Evolutionary conservation across 1,140 invertebrate species (phyloP).

Genomic region (Harpegnathos saltator): DNA sequence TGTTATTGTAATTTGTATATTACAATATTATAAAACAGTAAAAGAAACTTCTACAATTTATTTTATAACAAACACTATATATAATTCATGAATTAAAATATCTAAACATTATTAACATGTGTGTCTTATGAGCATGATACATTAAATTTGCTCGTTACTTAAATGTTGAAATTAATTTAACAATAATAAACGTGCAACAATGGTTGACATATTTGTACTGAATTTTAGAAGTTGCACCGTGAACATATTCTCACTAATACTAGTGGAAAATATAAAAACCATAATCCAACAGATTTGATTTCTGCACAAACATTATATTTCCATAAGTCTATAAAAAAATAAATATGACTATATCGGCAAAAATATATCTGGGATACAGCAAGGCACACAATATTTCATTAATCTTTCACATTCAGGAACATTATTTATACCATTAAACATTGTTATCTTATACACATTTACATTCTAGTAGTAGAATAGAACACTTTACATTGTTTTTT

Average conservation of each 20-base stretch:
- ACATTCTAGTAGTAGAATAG: conserved; percentile 13
- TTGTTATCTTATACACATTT: conserved; percentile 9
- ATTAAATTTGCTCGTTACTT: not conserved
- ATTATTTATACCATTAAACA: conserved; percentile 32
- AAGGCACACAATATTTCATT: conserved; percentile 76
- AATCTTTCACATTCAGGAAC: conserved; percentile 65
- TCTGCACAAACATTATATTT: not conserved
- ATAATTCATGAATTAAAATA: too few relatives aligned
- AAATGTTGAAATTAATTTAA: not conserved
- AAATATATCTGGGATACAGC: conserved; percentile 63
- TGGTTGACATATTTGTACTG: not conserved
- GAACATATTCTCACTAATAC: conserved; percentile 1
- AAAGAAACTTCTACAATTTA: not conserved
- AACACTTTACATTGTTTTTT: conserved; percentile 3
- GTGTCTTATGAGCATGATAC: not conserved
- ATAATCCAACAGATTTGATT: conserved; percentile 26
- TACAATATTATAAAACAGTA: not conserved
- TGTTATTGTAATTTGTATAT: conserved; percentile 3
- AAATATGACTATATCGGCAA: conserved; percentile 51
- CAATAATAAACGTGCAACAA: not conserved
- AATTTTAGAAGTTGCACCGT: not conserved
- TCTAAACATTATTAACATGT: not conserved
- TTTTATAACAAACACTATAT: too few relatives aligned
- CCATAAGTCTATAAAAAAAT: conserved; percentile 26
- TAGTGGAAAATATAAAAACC: conserved; percentile 15